Base-by-base conservation (phyloP, 2,888 invertebrate species). In the Psococerastis gibbosa region DNA sequence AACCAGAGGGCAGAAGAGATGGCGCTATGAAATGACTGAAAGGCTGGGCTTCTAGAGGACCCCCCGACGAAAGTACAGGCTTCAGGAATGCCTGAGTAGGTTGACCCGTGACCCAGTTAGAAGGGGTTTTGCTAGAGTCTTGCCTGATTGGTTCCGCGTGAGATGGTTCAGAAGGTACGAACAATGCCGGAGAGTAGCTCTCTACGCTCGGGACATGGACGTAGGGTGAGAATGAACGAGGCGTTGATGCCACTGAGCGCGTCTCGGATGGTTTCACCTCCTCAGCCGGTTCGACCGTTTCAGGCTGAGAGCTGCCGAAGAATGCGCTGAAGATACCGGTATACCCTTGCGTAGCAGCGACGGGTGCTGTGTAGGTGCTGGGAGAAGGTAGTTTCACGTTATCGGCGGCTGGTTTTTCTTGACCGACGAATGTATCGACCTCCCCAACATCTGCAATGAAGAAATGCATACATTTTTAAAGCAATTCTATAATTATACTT, bases 391-490 rank as follows among this genome's bases (percentile, higher is more conserved):
- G 13, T 15, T 13, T 13, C 18, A 18, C 18, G 18, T 38, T 20
- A 18, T 22, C 22, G 8, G 6, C 4, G 8, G 13, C 38, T 3
- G 22, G 8, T 18, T 5, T 13, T n/a, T 50, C 49, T 45, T 57
- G 57, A 22, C 55, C 55, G 48, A 57, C 48, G 52, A 56, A 55
- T 48, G 45, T 56, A 49, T 55, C 55, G 43, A 50, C 46, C 48
- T 58, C 56, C 42, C 38, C 38, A 16, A 49, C 50, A 48, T 55
- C 57, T 57, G 50, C 23, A 52, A 53, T 46, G 45, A 35, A n/a
- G n/a, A n/a, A n/a, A n/a, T n/a, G n/a, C n/a, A n/a, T n/a, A n/a
- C n/a, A n/a, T n/a, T n/a, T n/a, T n/a, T n/a, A n/a, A n/a, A n/a
- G n/a, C n/a, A n/a, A n/a, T n/a, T n/a, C n/a, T n/a, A n/a, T n/a